Evolutionary conservation across 1,140 invertebrate genomes (phyloP), one percentile per base, ranked within the genome.

Genomic region (Pantala flavescens): DNA sequence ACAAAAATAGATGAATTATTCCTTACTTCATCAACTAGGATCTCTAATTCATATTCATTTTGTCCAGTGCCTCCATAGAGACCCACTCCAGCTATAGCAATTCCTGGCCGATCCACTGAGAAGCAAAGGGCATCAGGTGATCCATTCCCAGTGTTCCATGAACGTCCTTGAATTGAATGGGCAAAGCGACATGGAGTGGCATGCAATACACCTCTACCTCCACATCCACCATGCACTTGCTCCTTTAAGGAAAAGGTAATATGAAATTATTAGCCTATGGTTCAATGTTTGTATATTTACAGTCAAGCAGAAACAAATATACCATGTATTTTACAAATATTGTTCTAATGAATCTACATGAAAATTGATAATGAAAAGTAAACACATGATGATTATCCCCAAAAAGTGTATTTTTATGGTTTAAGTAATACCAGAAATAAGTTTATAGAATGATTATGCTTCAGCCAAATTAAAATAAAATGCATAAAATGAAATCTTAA

Each of bases 91-190:
- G 92, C 91, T 43, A 99, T 89, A 36, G 92, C 88, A 73, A 98
- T 91, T 0, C 96, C 97, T 0, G 91, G 84, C 43, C 91, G 86
- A 83, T 99, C 96, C 10, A 98, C 96, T 21, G 90, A 90, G 80
- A 99, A 98, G 78, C 94, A 94, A 78, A 99, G 95, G 7, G 96
- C 96, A 85, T 99, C 97, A 0, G 96, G 94, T 24, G 94, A 96
- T 43, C 96, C 97, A 82, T 96, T 97, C 3, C 96, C 96, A 1
- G 96, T 97, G 80, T 98, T 98, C 97, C 97, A 99, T 0, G 93
- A 93, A 55, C 93, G 88, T 49, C 90, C 91, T 79, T 92, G 89
- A 82, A 95, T 96, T 12, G 93, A 91, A 73, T 94, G 88, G 10
- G 93, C 92, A 81, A 98, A 98, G 23, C 97, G 87, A 24, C 91